phyloP scores from a whole-genome alignment of 2,113 vertebrate species.

The Platichthys stellatus region DNA sequence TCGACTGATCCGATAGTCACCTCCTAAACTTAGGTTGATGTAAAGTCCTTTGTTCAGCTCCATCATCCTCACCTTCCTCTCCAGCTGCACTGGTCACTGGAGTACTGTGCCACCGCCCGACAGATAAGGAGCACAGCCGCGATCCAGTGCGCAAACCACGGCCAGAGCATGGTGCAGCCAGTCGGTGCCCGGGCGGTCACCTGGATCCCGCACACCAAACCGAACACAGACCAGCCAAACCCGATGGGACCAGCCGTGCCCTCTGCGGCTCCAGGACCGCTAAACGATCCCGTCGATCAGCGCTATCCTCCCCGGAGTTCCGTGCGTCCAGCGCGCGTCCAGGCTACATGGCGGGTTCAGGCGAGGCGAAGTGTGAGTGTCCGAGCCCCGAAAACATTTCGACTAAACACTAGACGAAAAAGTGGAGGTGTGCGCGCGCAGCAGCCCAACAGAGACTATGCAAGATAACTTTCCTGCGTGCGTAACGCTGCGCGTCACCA shows the following conservation, averaged over 20 bases:
- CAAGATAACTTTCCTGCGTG: conserved; percentile 14
- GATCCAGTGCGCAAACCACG: conserved; percentile 67
- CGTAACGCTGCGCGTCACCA: conserved; percentile 40
- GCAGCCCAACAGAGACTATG: conserved; percentile 12
- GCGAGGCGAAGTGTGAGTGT: conserved; percentile 4
- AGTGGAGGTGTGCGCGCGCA: conserved; percentile 11
- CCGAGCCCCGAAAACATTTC: background rate
- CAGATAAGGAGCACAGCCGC: conserved; percentile 78
- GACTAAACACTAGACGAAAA: background rate
- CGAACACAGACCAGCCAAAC: background rate
- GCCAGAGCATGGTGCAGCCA: conserved; percentile 49
- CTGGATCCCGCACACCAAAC: conserved; percentile 29
- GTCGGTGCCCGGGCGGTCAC: conserved; percentile 24
- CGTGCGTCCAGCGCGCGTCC: background rate
- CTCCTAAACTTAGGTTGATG: background rate
- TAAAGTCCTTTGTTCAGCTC: background rate
- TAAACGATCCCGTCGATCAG: background rate
- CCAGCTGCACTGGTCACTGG: conserved; percentile 95
- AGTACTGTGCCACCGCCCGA: conserved; percentile 86
- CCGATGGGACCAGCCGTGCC: conserved; percentile 1
- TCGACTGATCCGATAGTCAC: background rate
- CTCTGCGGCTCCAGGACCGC: conserved; percentile 14
- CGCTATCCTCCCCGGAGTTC: background rate
- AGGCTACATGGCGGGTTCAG: conserved; percentile 56
- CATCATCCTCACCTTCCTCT: conserved; percentile 87